These are phyloP conservation scores for Drosophila quadrilineata DNA, from an alignment of 1,140 invertebrate species.

Conservation along the genomic window DNA sequence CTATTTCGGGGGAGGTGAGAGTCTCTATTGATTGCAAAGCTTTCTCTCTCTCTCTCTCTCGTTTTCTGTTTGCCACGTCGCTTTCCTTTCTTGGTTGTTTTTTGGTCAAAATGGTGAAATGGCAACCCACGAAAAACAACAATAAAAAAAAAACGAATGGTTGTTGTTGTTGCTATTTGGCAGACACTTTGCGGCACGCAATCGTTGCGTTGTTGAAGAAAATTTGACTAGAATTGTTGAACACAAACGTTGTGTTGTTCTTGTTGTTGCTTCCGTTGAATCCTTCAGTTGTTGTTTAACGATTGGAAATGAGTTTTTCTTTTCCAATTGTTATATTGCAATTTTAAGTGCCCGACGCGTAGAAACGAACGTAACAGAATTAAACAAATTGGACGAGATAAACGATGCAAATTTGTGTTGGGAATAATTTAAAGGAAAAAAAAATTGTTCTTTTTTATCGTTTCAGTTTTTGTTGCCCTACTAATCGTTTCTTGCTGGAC, in stretches of 20 bases:
- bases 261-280: conserved; percentile 8
- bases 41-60: conserved; percentile 15
- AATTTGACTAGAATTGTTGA: conserved; percentile 43
- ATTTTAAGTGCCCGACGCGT: conserved; percentile 24
- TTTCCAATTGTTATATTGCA: conserved; percentile 29
- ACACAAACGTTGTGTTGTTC: conserved; percentile 27
- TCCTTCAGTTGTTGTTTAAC: conserved; percentile 20
- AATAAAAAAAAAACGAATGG: no score
- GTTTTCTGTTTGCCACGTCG: conserved; percentile 4
- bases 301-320: conserved; percentile 11
- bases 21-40: conserved; percentile 53
- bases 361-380: background rate
- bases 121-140: no score
- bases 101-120: no score
- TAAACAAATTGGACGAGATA: background rate
- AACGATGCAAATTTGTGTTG: conserved; percentile 29
- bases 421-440: no score
- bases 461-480: no score
- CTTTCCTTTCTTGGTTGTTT: conserved; percentile 9
- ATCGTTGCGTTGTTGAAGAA: background rate
- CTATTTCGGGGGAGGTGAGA: background rate
- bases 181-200: background rate
- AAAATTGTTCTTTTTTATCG: no score
- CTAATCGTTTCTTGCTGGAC: no score
- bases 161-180: conserved; percentile 1